Evolutionary conservation across 2,888 invertebrate genomes (phyloP).

Genomic region (Oscheius sp.): DNA sequence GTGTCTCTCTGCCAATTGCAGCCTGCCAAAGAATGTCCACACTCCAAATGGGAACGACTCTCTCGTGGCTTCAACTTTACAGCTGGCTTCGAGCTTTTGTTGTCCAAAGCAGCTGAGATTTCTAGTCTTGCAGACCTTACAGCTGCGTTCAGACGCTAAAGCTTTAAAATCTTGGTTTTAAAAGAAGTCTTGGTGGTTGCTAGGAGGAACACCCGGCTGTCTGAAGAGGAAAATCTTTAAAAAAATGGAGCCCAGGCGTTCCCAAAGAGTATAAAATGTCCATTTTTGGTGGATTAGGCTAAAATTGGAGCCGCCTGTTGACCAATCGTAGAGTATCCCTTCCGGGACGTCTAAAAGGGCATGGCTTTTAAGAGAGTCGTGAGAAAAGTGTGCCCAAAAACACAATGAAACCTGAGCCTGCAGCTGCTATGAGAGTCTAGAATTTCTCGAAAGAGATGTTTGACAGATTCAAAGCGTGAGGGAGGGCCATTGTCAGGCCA

Average conservation of each 20-base stretch:
- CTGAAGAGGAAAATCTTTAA: no score
- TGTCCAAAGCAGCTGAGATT: not conserved
- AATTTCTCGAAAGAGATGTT: constrained; percentile 9
- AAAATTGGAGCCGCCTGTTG: not conserved
- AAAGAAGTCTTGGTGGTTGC: no score
- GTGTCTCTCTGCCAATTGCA: not conserved
- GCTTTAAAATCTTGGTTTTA: no score
- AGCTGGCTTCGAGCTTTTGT: not conserved
- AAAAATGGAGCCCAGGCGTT: no score
- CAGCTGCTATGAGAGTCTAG: not conserved
- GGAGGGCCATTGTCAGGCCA: constrained; percentile 11
- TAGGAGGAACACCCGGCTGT: no score
- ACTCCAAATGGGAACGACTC: constrained; percentile 6
- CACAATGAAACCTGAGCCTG: constrained; percentile 7
- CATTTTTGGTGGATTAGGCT: no score
- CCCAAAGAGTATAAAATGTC: no score
- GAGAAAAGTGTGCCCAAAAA: constrained; percentile 12
- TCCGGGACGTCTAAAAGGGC: no score
- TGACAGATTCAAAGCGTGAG: constrained; percentile 2
- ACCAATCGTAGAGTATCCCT: not conserved
- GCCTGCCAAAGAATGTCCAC: not conserved
- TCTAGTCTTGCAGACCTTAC: not conserved
- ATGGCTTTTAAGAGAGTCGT: not conserved
- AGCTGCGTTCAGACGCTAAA: no score
- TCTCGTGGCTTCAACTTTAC: not conserved